Percentiles rank a stretch among this genome's conserved stretches.
These are phyloP conservation scores for Potamarius usumacintae DNA, from an alignment of 2,113 vertebrate genomes.

Conservation along the genomic window DNA sequence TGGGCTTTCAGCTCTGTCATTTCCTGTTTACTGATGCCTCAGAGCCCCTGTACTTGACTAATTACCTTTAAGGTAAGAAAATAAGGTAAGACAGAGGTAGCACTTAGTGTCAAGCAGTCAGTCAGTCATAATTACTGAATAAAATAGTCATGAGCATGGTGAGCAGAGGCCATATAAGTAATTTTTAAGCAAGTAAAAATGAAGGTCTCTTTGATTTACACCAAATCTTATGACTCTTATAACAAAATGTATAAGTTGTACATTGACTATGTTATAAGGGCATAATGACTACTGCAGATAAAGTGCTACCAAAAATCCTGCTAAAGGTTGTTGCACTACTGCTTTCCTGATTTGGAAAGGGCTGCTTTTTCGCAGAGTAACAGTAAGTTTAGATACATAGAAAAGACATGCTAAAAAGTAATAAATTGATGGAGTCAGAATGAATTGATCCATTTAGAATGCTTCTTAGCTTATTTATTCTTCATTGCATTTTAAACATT, in stretches of 20 bases:
- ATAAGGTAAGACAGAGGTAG: constrained; percentile 18
- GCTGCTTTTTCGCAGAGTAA: constrained; percentile 71
- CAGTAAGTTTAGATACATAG: constrained; percentile 58
- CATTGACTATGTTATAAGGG: background rate
- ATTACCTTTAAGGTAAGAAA: constrained; percentile 68
- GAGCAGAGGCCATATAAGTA: background rate
- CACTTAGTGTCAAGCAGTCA: constrained; percentile 36
- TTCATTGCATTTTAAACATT: constrained; percentile 21
- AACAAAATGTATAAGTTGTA: background rate
- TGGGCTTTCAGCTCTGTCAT: constrained; percentile 61
- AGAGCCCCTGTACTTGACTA: constrained; percentile 77
- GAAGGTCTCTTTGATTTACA: background rate
- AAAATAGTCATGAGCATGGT: constrained; percentile 2
- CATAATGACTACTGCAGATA: constrained; percentile 34
- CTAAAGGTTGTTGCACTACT: constrained; percentile 94
- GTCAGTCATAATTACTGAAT: constrained; percentile 34
- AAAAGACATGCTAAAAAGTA: constrained; percentile 39
- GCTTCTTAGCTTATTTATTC: constrained; percentile 48
- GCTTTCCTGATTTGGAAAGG: constrained; percentile 82
- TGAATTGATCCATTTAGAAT: constrained; percentile 55
- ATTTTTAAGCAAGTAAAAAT: background rate
- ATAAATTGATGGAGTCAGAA: constrained; percentile 53
- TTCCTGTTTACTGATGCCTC: constrained; percentile 82
- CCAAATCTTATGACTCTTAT: no score
- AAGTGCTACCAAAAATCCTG: constrained; percentile 56